These are phyloP conservation scores for Urocitellus parryii DNA, from an alignment of 2,113 vertebrate species.

Conservation along the genomic window DNA sequence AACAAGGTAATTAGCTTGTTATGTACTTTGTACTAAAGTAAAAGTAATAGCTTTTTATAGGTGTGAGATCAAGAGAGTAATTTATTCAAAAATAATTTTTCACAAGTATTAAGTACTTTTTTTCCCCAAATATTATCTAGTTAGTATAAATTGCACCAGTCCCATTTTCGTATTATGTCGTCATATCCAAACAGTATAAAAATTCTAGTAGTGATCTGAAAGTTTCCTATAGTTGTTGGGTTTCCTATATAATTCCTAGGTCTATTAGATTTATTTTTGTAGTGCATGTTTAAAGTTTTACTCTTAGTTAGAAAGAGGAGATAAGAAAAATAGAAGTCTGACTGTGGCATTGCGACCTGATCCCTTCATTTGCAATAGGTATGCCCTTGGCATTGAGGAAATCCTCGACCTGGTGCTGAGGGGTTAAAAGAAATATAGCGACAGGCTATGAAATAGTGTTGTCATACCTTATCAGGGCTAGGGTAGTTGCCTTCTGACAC, in stretches of 20 bases:
- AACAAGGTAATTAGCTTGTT: background rate
- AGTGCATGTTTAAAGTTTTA: constrained; percentile 39
- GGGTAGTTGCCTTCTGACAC: constrained; percentile 74
- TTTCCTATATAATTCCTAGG: background rate
- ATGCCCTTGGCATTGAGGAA: constrained; percentile 71
- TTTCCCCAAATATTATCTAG: background rate
- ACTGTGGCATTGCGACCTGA: constrained; percentile 1
- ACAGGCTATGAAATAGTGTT: constrained; percentile 73
- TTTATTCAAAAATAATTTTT: background rate
- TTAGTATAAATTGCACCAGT: background rate
- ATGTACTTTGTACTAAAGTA: background rate
- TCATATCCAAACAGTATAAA: background rate
- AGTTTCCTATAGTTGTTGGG: background rate
- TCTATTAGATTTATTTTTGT: constrained; percentile 19
- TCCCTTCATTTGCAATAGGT: constrained; percentile 65
- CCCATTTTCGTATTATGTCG: background rate
- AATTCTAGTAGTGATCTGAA: background rate
- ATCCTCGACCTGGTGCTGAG: constrained; percentile 50
- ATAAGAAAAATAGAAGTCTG: background rate
- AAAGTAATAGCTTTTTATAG: background rate
- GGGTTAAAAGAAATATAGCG: constrained; percentile 64
- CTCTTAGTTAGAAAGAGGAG: constrained; percentile 51
- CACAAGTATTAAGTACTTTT: background rate
- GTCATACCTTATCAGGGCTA: constrained; percentile 69
- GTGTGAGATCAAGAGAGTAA: background rate